phyloP scores from a whole-genome alignment of 2,113 vertebrate species.

The Lophotis ruficrista region DNA sequence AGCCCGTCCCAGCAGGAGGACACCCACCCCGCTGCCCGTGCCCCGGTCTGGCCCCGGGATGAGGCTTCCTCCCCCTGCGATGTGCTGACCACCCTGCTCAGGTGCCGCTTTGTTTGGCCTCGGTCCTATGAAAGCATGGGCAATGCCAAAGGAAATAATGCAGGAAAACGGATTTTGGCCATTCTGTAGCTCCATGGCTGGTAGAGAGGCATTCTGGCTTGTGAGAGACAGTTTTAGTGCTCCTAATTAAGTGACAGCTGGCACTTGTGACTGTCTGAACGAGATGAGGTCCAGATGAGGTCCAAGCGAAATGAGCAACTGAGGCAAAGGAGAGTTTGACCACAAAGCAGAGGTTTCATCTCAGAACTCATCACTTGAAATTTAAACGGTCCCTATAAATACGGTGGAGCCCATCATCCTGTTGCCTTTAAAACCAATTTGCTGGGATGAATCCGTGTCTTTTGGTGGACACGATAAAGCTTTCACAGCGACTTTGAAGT shows the following conservation, averaged over 20 bases:
- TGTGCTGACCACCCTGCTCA: background rate
- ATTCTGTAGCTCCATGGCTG: background rate
- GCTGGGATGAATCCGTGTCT: background rate
- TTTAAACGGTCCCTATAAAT: background rate
- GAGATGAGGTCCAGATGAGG: background rate
- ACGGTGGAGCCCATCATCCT: background rate
- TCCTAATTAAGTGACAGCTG: background rate
- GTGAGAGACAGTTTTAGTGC: background rate
- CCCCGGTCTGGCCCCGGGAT: background rate
- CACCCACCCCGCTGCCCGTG: background rate
- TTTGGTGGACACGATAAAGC: background rate
- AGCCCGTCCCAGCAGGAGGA: background rate
- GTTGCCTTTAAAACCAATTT: background rate
- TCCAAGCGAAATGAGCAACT: background rate
- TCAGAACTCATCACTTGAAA: background rate
- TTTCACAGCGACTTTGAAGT: background rate
- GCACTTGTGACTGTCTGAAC: background rate
- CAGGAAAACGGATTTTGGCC: background rate
- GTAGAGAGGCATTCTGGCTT: background rate
- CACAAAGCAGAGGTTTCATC: background rate
- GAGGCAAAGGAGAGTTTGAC: background rate
- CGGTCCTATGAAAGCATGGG: background rate
- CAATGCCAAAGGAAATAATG: background rate
- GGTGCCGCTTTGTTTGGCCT: background rate
- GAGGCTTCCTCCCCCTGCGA: background rate